Evolutionary conservation across 2,888 invertebrate genomes (phyloP), one percentile per base, ranked within the genome.

Genomic region (Acrocera orbiculus): DNA sequence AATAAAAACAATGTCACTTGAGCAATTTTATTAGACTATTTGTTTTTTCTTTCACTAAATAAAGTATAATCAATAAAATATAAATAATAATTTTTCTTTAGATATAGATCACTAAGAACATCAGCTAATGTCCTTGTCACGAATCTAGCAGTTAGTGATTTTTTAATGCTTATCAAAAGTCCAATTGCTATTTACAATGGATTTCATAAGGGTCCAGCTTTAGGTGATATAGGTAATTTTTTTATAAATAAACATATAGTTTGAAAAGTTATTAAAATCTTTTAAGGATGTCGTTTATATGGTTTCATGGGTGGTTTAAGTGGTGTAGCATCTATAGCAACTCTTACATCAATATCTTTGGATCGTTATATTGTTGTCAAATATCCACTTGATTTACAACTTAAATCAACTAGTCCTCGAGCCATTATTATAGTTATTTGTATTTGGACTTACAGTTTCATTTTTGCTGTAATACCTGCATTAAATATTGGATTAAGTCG

Each of bases 331-430:
- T 82, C 85, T 7, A 87, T 86, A 44, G 74, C 76, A 44, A 80
- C 81, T 1, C 62, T 86, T 38, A 73, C 82, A 3, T 74, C 78
- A 26, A 85, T 86, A 41, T 76, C 85, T 1, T 51, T 82, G 40
- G 85, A 86, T 58, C 71, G 86, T 16, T 86, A 80, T 58, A 72
- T 73, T 62, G 85, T 81, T 11, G 80, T 86, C 32, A 77, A 78
- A 10, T 73, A 75, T 46, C 86, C 85, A 0, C 57, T 86, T 36
- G 73, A 77, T 50, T 73, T 76, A 0, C 53, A 70, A 26, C 63
- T 73, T 22, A 66, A 69, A 16, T 70, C 73, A 16, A 74, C 73
- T 3, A 66, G 66, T 20, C 54, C 67, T 19, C 64, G 75, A 28
- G 71, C 76, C 10, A 67, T 71, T 28, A 41, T 73, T 8, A 67